Conservation (phyloP, 2,113 vertebrate genomes). For the Benitochromis conjunctus region DNA sequence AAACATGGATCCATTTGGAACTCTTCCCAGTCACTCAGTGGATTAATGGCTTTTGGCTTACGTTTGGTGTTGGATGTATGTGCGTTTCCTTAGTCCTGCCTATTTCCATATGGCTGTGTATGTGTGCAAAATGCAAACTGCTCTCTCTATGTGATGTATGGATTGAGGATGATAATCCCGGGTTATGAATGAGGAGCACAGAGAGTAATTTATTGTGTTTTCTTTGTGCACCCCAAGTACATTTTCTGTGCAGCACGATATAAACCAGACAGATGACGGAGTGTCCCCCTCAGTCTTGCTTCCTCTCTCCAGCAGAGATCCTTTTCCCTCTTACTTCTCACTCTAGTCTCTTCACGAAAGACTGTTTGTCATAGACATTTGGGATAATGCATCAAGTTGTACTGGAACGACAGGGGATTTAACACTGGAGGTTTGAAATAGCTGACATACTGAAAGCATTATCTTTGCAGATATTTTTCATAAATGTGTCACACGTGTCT, state of each 20-base stretch:
- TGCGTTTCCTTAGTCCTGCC: constrained; percentile 6
- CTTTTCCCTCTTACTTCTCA: constrained; percentile 8
- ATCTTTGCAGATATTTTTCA: constrained; percentile 26
- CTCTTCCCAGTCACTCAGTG: constrained; percentile 31
- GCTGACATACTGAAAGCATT: background rate
- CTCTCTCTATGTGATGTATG: constrained; percentile 54
- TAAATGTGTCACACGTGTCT: background rate
- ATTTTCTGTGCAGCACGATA: constrained; percentile 38
- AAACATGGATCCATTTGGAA: constrained; percentile 41
- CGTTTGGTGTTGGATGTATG: background rate
- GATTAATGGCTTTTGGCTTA: constrained; percentile 62
- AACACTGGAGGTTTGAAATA: background rate
- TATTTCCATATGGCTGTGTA: constrained; percentile 41
- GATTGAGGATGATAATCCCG: constrained; percentile 54
- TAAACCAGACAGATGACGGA: constrained; percentile 43
- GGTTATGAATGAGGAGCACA: constrained; percentile 55
- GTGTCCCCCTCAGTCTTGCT: background rate
- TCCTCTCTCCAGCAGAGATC: constrained; percentile 7
- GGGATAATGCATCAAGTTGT: constrained; percentile 19
- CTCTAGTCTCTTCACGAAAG: background rate
- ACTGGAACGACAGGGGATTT: background rate
- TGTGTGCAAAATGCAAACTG: constrained; percentile 38
- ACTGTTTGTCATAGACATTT: constrained; percentile 25
- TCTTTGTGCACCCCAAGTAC: constrained; percentile 42
- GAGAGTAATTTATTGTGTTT: constrained; percentile 65